phyloP scores from a whole-genome alignment of 2,797 vertebrate genomes.

The Megalops cyprinoides region DNA sequence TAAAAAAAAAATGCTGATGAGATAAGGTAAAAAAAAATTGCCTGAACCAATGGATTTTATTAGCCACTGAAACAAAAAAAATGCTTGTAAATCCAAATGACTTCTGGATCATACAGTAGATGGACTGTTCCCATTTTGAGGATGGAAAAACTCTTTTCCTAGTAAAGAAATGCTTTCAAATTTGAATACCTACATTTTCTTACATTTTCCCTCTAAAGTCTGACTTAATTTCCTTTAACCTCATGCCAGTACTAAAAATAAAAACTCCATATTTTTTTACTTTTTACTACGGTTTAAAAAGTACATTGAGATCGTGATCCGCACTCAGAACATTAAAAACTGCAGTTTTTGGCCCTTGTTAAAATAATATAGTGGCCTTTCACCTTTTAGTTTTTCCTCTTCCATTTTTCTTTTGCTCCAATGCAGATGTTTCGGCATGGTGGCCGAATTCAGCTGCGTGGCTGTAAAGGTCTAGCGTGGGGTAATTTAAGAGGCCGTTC shows the following conservation, averaged over 20 bases:
- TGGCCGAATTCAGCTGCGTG: constrained; percentile 43
- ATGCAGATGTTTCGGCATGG: constrained; percentile 43
- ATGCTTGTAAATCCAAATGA: constrained; percentile 40
- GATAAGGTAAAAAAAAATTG: constrained; percentile 29
- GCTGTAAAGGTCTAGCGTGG: constrained; percentile 49
- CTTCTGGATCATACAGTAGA: constrained; percentile 44
- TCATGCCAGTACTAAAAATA: constrained; percentile 48
- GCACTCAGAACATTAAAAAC: constrained; percentile 47
- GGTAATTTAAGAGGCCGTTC: constrained; percentile 54
- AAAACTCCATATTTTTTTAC: constrained; percentile 40
- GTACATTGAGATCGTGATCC: constrained; percentile 37
- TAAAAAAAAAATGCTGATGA: constrained; percentile 22
- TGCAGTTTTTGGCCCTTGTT: constrained; percentile 33
- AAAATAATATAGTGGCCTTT: constrained; percentile 51
- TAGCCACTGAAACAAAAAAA: constrained; percentile 25
- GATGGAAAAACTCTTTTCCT: constrained; percentile 48
- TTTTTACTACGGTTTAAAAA: constrained; percentile 28
- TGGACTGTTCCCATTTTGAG: constrained; percentile 48
- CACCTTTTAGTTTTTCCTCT: constrained; percentile 47
- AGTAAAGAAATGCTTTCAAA: constrained; percentile 40
- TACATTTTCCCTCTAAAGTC: constrained; percentile 50
- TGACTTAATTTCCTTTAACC: constrained; percentile 51
- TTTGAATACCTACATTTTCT: constrained; percentile 45
- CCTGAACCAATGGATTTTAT: constrained; percentile 19
- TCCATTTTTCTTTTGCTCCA: constrained; percentile 35